A percentile compares a stretch with the other conserved stretches of the same genome.
These are phyloP conservation scores for Drosophila lowei DNA, from an alignment of 1,140 invertebrate genomes.

Conservation along the genomic window DNA sequence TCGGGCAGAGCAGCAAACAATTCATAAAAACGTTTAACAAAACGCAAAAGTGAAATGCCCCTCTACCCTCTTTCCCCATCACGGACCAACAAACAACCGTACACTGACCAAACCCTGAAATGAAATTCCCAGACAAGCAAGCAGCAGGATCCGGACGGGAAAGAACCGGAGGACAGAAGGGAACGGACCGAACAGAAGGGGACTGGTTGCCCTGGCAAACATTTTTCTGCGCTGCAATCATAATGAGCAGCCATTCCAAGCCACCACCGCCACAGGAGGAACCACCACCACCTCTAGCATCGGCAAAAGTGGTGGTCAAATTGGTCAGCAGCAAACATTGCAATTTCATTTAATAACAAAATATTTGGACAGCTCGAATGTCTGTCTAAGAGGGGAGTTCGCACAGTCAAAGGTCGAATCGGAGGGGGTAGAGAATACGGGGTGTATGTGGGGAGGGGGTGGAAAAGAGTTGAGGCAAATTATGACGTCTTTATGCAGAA, in stretches of 20 bases:
- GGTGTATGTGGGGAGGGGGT: not conserved
- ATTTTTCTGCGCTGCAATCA: slow-evolving; percentile 48
- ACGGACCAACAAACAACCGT: not conserved
- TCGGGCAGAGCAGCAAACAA: slow-evolving; percentile 44
- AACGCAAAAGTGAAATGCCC: slow-evolving; percentile 67
- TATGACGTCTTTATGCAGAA: slow-evolving; percentile 78
- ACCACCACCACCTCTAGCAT: slow-evolving; percentile 7
- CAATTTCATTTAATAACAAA: slow-evolving; percentile 82
- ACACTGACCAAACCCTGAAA: slow-evolving; percentile 48
- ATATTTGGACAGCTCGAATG: slow-evolving; percentile 61
- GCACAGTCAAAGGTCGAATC: slow-evolving; percentile 4
- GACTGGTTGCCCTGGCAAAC: not conserved
- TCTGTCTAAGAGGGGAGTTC: slow-evolving; percentile 5
- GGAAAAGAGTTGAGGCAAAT: slow-evolving; percentile 60
- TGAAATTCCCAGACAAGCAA: slow-evolving; percentile 71
- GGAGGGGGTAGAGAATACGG: not conserved
- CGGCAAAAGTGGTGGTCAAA: slow-evolving; percentile 25
- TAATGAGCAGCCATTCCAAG: slow-evolving; percentile 62
- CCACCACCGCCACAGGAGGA: not conserved
- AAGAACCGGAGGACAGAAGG: slow-evolving; percentile 6
- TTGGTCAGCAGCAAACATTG: slow-evolving; percentile 74
- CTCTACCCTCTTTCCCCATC: slow-evolving; percentile 11
- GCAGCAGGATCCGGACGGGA: not conserved
- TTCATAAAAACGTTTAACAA: slow-evolving; percentile 80
- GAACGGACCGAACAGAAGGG: slow-evolving; percentile 2